Percentiles rank a stretch among this genome's conserved stretches.
Conservation (phyloP, 2,113 vertebrate genomes). For the Brachypteracias leptosomus region DNA sequence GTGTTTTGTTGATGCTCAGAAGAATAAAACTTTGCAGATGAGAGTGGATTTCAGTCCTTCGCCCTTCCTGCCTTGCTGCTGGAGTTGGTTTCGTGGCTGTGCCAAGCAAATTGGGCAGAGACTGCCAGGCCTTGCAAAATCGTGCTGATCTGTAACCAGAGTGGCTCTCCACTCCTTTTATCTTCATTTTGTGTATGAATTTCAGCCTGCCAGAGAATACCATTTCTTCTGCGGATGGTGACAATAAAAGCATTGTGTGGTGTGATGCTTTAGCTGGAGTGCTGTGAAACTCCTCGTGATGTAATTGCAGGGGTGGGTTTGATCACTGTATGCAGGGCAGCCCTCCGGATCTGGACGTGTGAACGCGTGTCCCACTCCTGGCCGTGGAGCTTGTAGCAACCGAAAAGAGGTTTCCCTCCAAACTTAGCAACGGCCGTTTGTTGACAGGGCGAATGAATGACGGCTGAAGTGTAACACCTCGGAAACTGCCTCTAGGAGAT, state of each 20-base stretch:
- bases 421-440: fast-evolving
- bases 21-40: not conserved
- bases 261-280: not conserved
- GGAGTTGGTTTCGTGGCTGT: not conserved
- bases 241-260: not conserved
- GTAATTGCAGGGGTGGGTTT: not conserved
- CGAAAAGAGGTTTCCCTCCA: not conserved
- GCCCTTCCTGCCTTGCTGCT: not conserved
- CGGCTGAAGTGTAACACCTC: not conserved
- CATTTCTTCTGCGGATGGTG: not conserved
- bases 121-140: not conserved
- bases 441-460: not conserved
- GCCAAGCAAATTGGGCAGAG: not conserved
- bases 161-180: not conserved
- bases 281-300: not conserved
- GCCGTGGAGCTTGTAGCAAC: not conserved
- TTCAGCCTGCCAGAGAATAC: not conserved
- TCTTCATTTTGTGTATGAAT: constrained; percentile 14
- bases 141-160: not conserved
- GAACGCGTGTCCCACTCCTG: fast-evolving
- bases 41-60: not conserved
- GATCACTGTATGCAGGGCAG: not conserved
- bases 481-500: not conserved
- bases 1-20: not conserved
- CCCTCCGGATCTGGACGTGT: fast-evolving